Base-by-base conservation (phyloP, 1,140 invertebrate genomes). In the Rhyzopertha dominica region DNA sequence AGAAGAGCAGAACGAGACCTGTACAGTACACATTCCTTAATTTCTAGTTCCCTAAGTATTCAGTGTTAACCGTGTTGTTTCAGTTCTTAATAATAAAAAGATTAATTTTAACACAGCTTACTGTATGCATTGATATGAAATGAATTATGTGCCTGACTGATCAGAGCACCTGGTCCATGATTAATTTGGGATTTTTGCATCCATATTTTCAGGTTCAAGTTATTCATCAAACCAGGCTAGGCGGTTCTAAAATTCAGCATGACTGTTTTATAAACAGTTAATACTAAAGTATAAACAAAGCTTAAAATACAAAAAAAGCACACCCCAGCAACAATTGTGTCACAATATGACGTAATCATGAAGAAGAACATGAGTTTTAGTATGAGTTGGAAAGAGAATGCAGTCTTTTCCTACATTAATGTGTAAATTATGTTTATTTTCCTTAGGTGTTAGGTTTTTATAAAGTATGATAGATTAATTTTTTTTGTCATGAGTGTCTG, bases 171-270 rank as follows among this genome's bases (percentile, higher is more conserved):
- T 13, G 24, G 22, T 26, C 22, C 18, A 35, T 41, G 26, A 45
- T 28, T 46, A 43, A 42, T 46, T 26, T 34, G 25, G 20, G 12
- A 49, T 45, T 47, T 34, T 23, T 42, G 43, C 41, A 32, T 53
- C 40, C 45, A 36, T 45, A 41, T 53, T 53, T 53, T 25, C 42
- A 44, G 39, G 43, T 49, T 43, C 47, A 44, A 41, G n/a, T n/a
- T n/a, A n/a, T n/a, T n/a, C n/a, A n/a, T n/a, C 48, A 50, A 50
- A 50, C 48, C 48, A 50, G 48, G 48, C 43, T 50, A 50, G 48
- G 41, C 48, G 48, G 32, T 50, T 50, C 48, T 50, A 50, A 50
- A 46, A 46, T n/a, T n/a, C n/a, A n/a, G n/a, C n/a, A n/a, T n/a
- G n/a, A n/a, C n/a, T n/a, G n/a, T n/a, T n/a, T n/a, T n/a, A n/a